Base-by-base conservation (phyloP, 2,888 invertebrate genomes). In the Sphecodes monilicornis region DNA sequence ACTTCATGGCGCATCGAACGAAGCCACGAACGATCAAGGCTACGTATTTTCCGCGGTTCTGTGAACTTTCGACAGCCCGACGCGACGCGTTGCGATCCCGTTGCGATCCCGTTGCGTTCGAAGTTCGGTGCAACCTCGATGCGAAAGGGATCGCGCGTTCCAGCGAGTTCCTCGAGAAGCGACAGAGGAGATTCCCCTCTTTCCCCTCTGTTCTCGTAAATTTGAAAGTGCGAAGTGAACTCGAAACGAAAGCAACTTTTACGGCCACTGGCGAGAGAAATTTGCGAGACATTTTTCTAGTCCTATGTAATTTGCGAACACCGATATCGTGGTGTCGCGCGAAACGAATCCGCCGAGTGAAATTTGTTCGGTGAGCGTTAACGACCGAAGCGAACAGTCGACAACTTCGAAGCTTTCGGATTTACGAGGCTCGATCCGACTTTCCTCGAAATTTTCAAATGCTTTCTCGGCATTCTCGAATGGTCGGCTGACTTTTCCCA, bases 371-470 rank as follows among this genome's bases (percentile, higher is more conserved):
- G 1, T 1, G 32, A 18, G 32, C 18, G 54, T 18, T 39, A 41
- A 68, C 41, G n/a, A 68, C 66, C 66, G 57, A 13, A 57, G 60
- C 29, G 29, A 16, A 29, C 6, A 11, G 39, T n/a, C 39, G 39
- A n/a, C 36, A 22, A 39, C n/a, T 39, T 68, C n/a, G 36, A 50
- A 18, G 76, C 57, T 68, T 69, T 76, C 68, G 39, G 26, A 68
- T 50, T 68, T 69, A 50, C n/a, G 29, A 36, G 32, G n/a, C 39
- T 39, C 18, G 46, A 76, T 54, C 46, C 22, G 54, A 41, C 50
- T 54, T 50, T 76, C 26, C 76, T 26, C 11, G 68, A 39, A 68
- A 39, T 69, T 76, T 76, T 64, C 46, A 32, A 64, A 66, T 22
- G 75, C 22, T 50, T 36, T 32, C 43, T 22, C 32, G 29, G 70